These are phyloP conservation scores for Sander lucioperca DNA, from an alignment of 2,113 vertebrate species.

Conservation along the genomic window DNA sequence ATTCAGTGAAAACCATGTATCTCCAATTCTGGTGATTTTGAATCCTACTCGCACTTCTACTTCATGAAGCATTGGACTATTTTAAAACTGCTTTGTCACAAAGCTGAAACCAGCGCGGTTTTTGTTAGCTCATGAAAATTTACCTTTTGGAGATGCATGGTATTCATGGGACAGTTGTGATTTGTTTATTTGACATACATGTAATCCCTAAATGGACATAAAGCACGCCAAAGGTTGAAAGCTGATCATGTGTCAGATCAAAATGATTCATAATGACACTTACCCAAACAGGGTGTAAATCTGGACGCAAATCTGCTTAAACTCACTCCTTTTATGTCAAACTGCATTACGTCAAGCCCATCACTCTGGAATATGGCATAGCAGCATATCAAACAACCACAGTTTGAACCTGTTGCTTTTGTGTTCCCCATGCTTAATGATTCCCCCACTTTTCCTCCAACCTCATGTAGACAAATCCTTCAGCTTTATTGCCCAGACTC, in stretches of 20 bases:
- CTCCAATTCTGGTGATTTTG: background rate
- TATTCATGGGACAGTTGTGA: background rate
- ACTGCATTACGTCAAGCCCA: constrained; percentile 72
- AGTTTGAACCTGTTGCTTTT: constrained; percentile 80
- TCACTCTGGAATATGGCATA: constrained; percentile 59
- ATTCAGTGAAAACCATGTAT: background rate
- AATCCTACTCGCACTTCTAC: no score
- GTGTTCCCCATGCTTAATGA: constrained; percentile 67
- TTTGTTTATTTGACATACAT: constrained; percentile 34
- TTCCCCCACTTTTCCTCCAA: constrained; percentile 67
- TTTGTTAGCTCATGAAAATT: background rate
- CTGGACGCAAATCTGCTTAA: constrained; percentile 81
- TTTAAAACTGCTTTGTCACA: background rate
- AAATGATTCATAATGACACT: constrained; percentile 73
- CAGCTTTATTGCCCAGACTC: constrained; percentile 82
- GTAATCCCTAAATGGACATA: constrained; percentile 25
- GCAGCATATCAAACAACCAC: constrained; percentile 63
- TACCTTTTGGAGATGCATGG: background rate
- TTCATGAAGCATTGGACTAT: background rate
- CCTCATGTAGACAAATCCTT: constrained; percentile 82
- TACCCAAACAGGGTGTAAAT: constrained; percentile 78
- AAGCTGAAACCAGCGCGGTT: background rate
- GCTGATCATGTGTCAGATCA: constrained; percentile 69
- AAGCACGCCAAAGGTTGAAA: constrained; percentile 41
- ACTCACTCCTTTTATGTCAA: constrained; percentile 77